phyloP scores from a whole-genome alignment of 2,888 invertebrate species.

The Eugnorisma glareosa region DNA sequence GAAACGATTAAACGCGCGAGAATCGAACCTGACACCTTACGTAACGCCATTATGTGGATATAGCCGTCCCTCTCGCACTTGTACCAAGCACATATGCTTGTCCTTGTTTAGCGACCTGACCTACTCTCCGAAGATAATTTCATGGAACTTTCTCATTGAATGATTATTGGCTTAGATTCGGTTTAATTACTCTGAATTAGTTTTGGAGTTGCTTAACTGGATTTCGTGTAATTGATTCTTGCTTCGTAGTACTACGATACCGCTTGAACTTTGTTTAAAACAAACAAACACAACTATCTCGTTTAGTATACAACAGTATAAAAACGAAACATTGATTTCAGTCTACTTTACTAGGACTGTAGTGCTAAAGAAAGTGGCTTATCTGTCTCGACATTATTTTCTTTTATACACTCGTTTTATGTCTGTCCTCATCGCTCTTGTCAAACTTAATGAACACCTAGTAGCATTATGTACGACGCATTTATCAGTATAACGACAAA shows the following conservation, averaged over 20 bases:
- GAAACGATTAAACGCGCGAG: conserved; percentile 64
- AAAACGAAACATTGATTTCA: background rate
- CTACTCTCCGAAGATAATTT: conserved; percentile 53
- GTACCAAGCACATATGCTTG: conserved; percentile 31
- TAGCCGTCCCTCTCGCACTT: conserved; percentile 53
- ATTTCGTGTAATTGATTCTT: conserved; percentile 1
- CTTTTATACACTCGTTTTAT: background rate
- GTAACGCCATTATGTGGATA: conserved; percentile 60
- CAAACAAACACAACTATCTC: background rate
- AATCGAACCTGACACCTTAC: conserved; percentile 66
- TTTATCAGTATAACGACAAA: background rate
- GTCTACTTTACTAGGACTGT: too few species aligned
- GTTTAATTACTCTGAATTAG: conserved; percentile 53
- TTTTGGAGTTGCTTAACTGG: conserved; percentile 46
- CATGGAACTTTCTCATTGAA: conserved; percentile 65
- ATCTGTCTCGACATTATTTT: background rate
- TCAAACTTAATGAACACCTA: background rate
- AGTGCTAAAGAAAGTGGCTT: background rate
- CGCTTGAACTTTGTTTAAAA: conserved; percentile 12
- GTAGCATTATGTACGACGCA: background rate
- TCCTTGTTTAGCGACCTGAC: conserved; percentile 63
- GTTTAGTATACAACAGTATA: background rate
- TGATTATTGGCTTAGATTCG: conserved; percentile 49
- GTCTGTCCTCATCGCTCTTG: background rate
- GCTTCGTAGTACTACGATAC: background rate